Evolutionary conservation across 1,140 invertebrate species (phyloP), one percentile per base, ranked within the genome.

Genomic region (Bicyclus anynana): DNA sequence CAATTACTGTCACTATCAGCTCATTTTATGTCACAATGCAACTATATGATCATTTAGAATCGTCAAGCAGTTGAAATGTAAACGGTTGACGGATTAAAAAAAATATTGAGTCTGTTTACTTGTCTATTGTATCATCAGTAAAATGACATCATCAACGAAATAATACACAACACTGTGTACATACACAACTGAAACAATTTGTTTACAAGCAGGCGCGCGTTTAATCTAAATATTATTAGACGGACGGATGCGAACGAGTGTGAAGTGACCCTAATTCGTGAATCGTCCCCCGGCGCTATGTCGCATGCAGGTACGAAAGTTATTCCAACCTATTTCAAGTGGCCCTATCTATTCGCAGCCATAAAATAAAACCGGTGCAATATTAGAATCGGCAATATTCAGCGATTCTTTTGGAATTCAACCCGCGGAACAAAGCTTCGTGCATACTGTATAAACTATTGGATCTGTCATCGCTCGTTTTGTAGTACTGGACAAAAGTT

Each of bases 331-430:
- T 53, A 53, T 59, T 49, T 42, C 27, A 46, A 60, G 20, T 35
- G 57, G 46, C 14, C 46, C 50, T 59, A 59, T 59, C 58, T 54
- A 50, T 60, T 33, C 52, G 51, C 35, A 29, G 14, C 21, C 48
- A 20, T 37, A 35, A 49, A 60, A 54, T 44, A 54, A 60, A 60
- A 60, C 44, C 51, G 17, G 47, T 60, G 44, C 51, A 54, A 60
- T 60, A 60, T 60, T 60, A 54, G 53, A 60, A 33, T 54, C 52
- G 52, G 35, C 7, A 44, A 20, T 44, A 21, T 44, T 44, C 42
- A 20, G 42, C 9, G 17, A 44, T 44, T 44, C 42, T 44, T 44
- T 44, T 18, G 5, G 1, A 20, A 21, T 44, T 12, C 42, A 17
- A 21, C 37, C 14, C 33, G 33, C 13, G 17, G n/a, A 44, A 44